These are phyloP conservation scores for Erinaceus europaeus DNA, from an alignment of 2,113 vertebrate genomes.

Conservation along the genomic window DNA sequence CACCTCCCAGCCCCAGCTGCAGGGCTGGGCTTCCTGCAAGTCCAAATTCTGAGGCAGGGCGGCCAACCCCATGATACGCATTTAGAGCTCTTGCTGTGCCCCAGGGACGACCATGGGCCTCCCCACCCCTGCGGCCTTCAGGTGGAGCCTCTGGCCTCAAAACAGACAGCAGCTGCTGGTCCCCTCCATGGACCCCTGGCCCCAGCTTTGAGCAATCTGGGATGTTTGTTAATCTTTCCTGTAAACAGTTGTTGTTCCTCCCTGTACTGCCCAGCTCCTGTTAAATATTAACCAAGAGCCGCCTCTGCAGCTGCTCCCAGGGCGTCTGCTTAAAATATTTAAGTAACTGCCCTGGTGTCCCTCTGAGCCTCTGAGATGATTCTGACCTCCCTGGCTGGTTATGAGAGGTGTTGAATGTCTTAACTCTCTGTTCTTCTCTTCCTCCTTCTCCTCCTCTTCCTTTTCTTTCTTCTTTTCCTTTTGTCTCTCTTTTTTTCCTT, in stretches of 20 bases:
- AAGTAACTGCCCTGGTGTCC: slow-evolving; percentile 31
- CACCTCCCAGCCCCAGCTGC: slow-evolving; percentile 65
- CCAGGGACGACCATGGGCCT: slow-evolving; percentile 5
- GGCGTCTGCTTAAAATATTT: slow-evolving; percentile 54
- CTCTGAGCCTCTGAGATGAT: background rate
- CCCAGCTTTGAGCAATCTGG: slow-evolving; percentile 29
- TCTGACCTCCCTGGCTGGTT: background rate
- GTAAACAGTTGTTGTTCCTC: slow-evolving; percentile 65
- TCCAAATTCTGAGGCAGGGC: background rate
- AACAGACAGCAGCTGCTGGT: background rate
- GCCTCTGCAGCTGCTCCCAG: background rate
- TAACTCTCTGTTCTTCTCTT: too few species aligned
- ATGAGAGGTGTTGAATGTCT: too few species aligned
- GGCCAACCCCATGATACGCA: background rate
- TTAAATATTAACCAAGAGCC: slow-evolving; percentile 63
- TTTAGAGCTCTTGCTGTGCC: slow-evolving; percentile 35
- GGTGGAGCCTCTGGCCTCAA: background rate
- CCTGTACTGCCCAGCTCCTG: background rate
- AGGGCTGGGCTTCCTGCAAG: slow-evolving; percentile 62
- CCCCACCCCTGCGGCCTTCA: background rate
- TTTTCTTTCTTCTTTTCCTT: background rate
- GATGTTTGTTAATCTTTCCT: slow-evolving; percentile 28
- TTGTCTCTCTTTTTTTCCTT: background rate
- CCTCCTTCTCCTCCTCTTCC: too few species aligned
- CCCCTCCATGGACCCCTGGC: background rate